These are phyloP conservation scores for Parambassis ranga DNA, from an alignment of 2,797 vertebrate species.

Conservation along the genomic window DNA sequence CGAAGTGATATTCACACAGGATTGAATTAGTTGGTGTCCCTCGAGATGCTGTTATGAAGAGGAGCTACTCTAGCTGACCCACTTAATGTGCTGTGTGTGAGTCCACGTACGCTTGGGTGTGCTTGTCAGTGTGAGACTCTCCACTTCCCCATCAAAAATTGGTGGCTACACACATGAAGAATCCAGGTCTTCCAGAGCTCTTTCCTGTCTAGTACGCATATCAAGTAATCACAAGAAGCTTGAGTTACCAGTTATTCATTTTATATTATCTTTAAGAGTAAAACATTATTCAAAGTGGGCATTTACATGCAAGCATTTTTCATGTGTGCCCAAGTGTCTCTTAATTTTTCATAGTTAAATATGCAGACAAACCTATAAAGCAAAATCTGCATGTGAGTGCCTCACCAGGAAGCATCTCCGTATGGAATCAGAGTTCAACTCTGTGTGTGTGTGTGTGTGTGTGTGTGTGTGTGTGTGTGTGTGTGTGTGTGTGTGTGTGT, in stretches of 20 bases:
- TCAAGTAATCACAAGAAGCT: constrained; percentile 27
- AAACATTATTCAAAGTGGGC: neutral
- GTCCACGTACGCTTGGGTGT: neutral
- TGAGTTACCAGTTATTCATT: neutral
- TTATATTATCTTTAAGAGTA: neutral
- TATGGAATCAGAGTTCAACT: no score
- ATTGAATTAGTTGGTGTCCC: constrained; percentile 64
- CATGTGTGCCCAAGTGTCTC: neutral
- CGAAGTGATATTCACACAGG: constrained; percentile 49
- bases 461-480: neutral
- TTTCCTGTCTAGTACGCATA: neutral
- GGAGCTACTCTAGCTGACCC: constrained; percentile 57
- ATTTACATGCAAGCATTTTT: neutral
- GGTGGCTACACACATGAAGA: neutral
- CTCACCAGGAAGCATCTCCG: neutral
- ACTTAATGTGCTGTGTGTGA: constrained; percentile 46
- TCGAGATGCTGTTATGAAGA: constrained; percentile 44
- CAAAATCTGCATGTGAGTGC: neutral
- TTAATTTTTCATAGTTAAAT: neutral
- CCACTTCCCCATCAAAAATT: constrained; percentile 4
- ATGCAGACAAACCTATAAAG: neutral
- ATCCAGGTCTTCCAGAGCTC: neutral
- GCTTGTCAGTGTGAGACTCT: constrained; percentile 23
- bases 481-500: neutral
- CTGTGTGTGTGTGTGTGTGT: neutral